A percentile compares a stretch with the other conserved stretches of the same genome.
These are phyloP conservation scores for Brenthis daphne DNA, from an alignment of 2,888 invertebrate species.

Conservation along the genomic window DNA sequence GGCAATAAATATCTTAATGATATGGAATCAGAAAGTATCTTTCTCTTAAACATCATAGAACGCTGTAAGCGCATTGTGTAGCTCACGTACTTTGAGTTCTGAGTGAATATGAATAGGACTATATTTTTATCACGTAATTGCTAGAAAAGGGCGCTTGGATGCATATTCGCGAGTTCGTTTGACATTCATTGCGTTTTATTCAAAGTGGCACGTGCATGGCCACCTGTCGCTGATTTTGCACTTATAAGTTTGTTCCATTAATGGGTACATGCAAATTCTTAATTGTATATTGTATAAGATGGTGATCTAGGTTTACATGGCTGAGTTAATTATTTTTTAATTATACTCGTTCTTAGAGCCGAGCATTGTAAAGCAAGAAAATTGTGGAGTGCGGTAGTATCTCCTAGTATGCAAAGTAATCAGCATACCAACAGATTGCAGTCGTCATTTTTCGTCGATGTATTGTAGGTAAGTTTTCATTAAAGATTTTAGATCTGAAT, in stretches of 20 bases:
- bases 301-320: constrained; percentile 7
- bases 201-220: constrained; percentile 74
- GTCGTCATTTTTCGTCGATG: no score
- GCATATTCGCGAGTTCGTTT: constrained; percentile 59
- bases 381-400: no score
- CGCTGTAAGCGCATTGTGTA: constrained; percentile 50
- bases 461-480: no score
- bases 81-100: constrained; percentile 53
- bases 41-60: constrained; percentile 48
- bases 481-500: no score
- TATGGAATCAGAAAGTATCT: constrained; percentile 82
- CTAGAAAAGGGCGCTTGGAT: constrained; percentile 45
- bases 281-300: constrained; percentile 31
- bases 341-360: neutral
- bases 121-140: constrained; percentile 14
- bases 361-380: no score
- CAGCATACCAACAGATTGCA: no score
- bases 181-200: constrained; percentile 81
- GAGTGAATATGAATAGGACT: constrained; percentile 48
- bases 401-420: no score
- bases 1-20: constrained; percentile 81
- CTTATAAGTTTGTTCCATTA: constrained; percentile 55
- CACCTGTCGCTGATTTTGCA: constrained; percentile 78
- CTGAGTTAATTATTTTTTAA: constrained; percentile 2
- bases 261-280: constrained; percentile 46